Evolutionary conservation across 1,140 invertebrate species (phyloP).

Genomic region (Sycobia sp.): DNA sequence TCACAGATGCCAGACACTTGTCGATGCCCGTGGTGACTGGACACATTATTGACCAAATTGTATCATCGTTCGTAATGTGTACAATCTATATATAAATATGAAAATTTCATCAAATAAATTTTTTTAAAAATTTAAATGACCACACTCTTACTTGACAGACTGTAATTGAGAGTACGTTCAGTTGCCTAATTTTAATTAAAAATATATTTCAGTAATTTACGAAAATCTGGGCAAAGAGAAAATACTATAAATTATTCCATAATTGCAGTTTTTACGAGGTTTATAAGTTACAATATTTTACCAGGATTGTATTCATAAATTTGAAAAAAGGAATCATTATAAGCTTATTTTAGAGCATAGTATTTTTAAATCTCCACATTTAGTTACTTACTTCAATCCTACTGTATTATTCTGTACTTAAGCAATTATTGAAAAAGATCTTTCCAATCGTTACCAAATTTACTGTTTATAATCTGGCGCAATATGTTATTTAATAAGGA

Average conservation of each 20-base stretch:
- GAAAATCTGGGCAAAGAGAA: no score
- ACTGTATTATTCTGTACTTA: slow-evolving; percentile 34
- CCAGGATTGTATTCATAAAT: neutral
- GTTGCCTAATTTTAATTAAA: slow-evolving; percentile 23
- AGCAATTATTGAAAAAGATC: slow-evolving; percentile 10
- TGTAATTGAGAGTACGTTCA: slow-evolving; percentile 15
- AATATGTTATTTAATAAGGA: slow-evolving; percentile 8
- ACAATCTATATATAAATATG: no score
- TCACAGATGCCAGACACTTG: no score
- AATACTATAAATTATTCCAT: no score
- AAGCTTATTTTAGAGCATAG: slow-evolving; percentile 27
- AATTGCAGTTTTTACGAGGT: no score
- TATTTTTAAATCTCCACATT: slow-evolving; percentile 28
- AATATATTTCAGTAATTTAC: neutral
- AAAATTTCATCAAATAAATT: no score
- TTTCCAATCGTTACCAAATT: slow-evolving; percentile 25
- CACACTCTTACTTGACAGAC: no score
- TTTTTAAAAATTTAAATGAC: no score
- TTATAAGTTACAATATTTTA: no score
- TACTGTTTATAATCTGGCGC: neutral
- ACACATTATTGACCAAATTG: no score
- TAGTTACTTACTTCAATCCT: slow-evolving; percentile 11
- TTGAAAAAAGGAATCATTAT: slow-evolving; percentile 22
- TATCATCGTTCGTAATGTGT: no score
- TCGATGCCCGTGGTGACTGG: no score